phyloP scores from a whole-genome alignment of 2,797 vertebrate genomes.

The Chaetophractus vellerosus region DNA sequence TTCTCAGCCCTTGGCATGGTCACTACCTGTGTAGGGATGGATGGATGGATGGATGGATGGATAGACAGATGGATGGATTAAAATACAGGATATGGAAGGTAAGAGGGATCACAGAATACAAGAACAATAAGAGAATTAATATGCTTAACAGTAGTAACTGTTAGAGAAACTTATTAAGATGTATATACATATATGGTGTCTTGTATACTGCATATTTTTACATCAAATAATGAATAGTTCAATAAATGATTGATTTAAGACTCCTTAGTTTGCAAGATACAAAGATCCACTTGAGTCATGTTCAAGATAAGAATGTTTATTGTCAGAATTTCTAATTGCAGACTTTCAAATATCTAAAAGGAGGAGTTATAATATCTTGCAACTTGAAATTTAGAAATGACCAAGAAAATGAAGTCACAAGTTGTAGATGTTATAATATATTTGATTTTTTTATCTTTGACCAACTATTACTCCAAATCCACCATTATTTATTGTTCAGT shows the following conservation, averaged over 20 bases:
- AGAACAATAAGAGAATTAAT: neutral
- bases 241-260: conserved; percentile 39
- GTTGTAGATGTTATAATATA: neutral
- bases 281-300: neutral
- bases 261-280: neutral
- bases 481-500: conserved; percentile 42
- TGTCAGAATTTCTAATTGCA: conserved; percentile 26
- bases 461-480: neutral
- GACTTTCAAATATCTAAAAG: neutral
- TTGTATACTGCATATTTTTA: neutral
- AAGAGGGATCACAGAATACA: neutral
- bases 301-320: conserved; percentile 26
- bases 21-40: neutral
- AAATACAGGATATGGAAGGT: neutral
- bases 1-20: neutral
- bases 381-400: neutral
- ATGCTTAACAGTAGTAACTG: conserved; percentile 25
- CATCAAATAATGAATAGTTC: neutral
- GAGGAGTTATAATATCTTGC: neutral
- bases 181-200: neutral
- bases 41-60: neutral
- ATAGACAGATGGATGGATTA: no score
- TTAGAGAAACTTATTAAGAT: neutral
- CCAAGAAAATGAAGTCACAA: conserved; percentile 22
- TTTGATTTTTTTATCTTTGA: no score